Conservation (phyloP, 1,140 invertebrate genomes). For the Lordiphosa collinella region DNA sequence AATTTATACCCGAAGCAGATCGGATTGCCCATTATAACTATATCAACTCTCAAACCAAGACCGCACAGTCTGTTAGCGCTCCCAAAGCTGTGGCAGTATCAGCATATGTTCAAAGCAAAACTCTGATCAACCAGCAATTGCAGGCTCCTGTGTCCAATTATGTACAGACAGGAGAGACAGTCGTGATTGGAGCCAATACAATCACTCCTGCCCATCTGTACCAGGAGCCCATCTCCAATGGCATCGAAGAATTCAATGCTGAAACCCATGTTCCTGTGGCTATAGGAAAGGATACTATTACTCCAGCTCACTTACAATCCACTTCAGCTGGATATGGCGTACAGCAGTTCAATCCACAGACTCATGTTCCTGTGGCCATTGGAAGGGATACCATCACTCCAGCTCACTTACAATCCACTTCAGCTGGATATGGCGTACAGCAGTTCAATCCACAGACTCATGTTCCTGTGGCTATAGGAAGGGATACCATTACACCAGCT, state of each 20-base stretch:
- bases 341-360: constrained; percentile 28
- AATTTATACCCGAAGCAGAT: constrained; percentile 37
- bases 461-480: constrained; percentile 27
- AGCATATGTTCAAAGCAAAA: constrained; percentile 35
- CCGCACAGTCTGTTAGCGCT: background rate
- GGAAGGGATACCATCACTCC: constrained; percentile 48
- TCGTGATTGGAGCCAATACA: constrained; percentile 6
- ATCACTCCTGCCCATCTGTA: constrained; percentile 5
- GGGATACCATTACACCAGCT: constrained; percentile 31
- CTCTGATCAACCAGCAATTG: constrained; percentile 15
- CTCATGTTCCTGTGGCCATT: constrained; percentile 30
- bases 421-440: constrained; percentile 9
- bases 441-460: constrained; percentile 29
- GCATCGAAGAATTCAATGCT: constrained; percentile 54
- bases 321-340: constrained; percentile 2
- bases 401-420: constrained; percentile 20
- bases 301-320: constrained; percentile 30
- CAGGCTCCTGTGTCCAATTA: constrained; percentile 10
- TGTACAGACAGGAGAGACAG: background rate
- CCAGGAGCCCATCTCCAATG: constrained; percentile 50
- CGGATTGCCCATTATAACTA: constrained; percentile 3
- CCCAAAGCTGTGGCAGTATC: constrained; percentile 1
- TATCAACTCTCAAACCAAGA: constrained; percentile 4
- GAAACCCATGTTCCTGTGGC: constrained; percentile 45
- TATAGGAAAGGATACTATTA: constrained; percentile 49